Conservation (phyloP, 2,888 invertebrate species). For the Leptinotarsa rubiginosa region DNA sequence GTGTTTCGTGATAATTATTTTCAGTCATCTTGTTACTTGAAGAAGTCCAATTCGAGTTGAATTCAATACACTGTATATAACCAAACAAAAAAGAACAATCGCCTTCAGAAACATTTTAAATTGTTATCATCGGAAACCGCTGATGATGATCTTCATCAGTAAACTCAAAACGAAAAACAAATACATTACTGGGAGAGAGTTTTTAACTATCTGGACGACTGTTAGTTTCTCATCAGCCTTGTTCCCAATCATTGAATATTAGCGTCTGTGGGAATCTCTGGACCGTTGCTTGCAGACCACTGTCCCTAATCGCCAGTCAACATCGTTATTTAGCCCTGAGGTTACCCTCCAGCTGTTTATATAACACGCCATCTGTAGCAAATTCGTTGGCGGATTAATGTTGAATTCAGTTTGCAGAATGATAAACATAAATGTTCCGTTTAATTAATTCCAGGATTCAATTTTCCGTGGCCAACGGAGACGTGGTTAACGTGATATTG, state of each 20-base stretch:
- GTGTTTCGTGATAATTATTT: no score
- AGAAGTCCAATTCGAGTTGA: no score
- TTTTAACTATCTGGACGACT: no score
- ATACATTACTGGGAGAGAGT: no score
- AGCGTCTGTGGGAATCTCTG: slow-evolving; percentile 33
- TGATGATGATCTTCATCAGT: no score
- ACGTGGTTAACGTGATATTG: slow-evolving; percentile 3
- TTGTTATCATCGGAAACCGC: no score
- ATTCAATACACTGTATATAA: no score
- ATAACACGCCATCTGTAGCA: slow-evolving; percentile 45
- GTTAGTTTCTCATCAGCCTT: background rate
- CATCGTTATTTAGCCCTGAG: slow-evolving; percentile 47
- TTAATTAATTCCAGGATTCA: slow-evolving; percentile 37
- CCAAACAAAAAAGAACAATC: no score
- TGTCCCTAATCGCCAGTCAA: slow-evolving; percentile 45
- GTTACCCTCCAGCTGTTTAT: slow-evolving; percentile 44
- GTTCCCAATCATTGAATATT: background rate
- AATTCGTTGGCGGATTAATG: slow-evolving; percentile 42
- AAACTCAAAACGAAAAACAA: no score
- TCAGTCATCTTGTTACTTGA: no score
- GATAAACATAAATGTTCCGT: slow-evolving; percentile 40
- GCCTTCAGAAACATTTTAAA: no score
- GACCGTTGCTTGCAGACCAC: slow-evolving; percentile 42
- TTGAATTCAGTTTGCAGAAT: slow-evolving; percentile 39
- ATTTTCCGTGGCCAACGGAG: background rate